phyloP scores from a whole-genome alignment of 1,140 invertebrate species.

The Adelges cooleyi region DNA sequence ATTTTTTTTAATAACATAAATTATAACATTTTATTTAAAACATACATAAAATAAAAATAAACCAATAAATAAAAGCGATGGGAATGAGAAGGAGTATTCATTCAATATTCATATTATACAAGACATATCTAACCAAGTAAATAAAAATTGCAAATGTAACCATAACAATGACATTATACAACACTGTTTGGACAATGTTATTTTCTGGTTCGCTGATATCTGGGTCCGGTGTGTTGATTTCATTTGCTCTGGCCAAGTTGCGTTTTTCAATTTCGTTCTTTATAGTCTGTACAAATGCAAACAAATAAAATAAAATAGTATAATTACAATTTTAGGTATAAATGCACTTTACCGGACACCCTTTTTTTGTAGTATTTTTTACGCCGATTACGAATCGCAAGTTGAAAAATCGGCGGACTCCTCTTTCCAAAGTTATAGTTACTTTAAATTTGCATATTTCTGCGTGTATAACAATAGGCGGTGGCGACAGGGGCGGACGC shows the following conservation, averaged over 20 bases:
- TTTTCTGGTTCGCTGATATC: slow-evolving; percentile 35
- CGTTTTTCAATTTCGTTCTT: slow-evolving; percentile 14
- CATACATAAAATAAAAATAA: not conserved
- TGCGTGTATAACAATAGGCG: too few species aligned
- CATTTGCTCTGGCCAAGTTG: slow-evolving; percentile 17
- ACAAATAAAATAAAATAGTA: too few species aligned
- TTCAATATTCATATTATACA: slow-evolving; percentile 15
- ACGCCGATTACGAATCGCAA: too few species aligned
- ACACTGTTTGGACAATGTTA: not conserved
- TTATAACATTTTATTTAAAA: slow-evolving; percentile 4
- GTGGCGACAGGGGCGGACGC: too few species aligned
- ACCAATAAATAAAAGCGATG: not conserved
- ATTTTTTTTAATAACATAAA: not conserved
- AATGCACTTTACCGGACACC: too few species aligned
- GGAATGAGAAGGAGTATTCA: slow-evolving; percentile 16
- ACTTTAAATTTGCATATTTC: too few species aligned
- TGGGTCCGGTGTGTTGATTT: slow-evolving; percentile 33
- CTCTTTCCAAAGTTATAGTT: too few species aligned
- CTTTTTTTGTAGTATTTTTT: too few species aligned
- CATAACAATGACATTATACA: slow-evolving; percentile 5
- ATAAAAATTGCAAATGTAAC: slow-evolving; percentile 11
- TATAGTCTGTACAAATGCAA: not conserved
- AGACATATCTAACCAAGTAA: slow-evolving; percentile 12
- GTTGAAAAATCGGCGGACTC: too few species aligned
- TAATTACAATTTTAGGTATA: too few species aligned